Evolutionary conservation across 1,140 invertebrate genomes (phyloP).

Genomic region (Colletes gigas): DNA sequence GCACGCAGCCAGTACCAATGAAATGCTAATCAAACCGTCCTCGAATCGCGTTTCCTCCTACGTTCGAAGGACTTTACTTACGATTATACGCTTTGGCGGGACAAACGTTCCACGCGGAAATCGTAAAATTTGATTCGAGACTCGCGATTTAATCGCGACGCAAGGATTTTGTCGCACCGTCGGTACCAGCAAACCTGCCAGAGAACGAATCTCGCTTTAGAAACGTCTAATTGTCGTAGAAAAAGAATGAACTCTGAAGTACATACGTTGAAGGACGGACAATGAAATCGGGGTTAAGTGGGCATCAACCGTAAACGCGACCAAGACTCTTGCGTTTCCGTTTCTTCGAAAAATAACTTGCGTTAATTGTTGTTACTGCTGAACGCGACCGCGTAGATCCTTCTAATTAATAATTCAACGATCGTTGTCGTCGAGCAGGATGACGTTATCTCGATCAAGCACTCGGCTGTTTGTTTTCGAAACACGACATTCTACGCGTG

Average conservation of each 20-base stretch:
- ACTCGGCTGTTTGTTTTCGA: too few relatives aligned
- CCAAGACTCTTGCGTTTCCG: background rate
- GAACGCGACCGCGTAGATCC: too few relatives aligned
- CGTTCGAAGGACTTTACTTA: background rate
- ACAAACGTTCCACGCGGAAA: background rate
- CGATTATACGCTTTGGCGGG: background rate
- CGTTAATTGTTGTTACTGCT: too few relatives aligned
- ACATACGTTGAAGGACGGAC: background rate
- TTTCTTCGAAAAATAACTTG: background rate
- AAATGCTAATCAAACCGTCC: background rate
- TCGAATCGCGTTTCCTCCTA: background rate
- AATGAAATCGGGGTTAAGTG: background rate
- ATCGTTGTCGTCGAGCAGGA: background rate
- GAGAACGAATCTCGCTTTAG: background rate
- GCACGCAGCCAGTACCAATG: background rate
- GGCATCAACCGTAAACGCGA: slow-evolving; percentile 1
- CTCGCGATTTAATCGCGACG: background rate
- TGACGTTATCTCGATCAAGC: too few relatives aligned
- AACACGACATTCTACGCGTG: too few relatives aligned
- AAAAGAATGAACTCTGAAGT: background rate
- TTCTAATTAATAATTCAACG: too few relatives aligned
- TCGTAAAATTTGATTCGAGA: background rate
- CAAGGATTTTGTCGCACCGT: background rate
- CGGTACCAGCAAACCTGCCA: background rate
- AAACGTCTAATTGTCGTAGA: background rate